A percentile compares a stretch with the other conserved stretches of the same genome.
phyloP scores from a whole-genome alignment of 2,888 invertebrate species.

The Aethes cnicana region DNA sequence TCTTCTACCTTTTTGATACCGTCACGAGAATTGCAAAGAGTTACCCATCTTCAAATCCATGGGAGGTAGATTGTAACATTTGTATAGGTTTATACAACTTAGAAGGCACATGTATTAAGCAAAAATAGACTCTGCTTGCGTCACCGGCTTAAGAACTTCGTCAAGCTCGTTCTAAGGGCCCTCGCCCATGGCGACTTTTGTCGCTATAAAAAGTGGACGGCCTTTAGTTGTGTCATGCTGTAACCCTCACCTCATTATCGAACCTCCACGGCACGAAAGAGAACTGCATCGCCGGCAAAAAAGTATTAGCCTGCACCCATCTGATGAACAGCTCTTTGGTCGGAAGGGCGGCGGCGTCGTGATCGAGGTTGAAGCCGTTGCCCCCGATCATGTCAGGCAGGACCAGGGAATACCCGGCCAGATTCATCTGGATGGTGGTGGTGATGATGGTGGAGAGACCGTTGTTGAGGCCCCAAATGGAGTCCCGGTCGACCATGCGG shows the following conservation, averaged over 20 bases:
- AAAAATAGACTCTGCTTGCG: too few species aligned
- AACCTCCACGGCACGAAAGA: constrained; percentile 91
- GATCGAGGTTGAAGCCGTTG: constrained; percentile 80
- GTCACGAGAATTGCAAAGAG: too few species aligned
- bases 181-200: too few species aligned
- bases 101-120: too few species aligned
- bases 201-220: too few species aligned
- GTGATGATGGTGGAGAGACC: constrained; percentile 89
- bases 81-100: too few species aligned
- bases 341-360: constrained; percentile 71
- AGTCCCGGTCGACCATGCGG: constrained; percentile 90
- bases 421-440: constrained; percentile 84
- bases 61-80: too few species aligned
- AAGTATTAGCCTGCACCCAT: constrained; percentile 89
- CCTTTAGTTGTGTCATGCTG: too few species aligned
- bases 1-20: too few species aligned
- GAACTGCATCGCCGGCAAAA: constrained; percentile 90
- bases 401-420: constrained; percentile 87
- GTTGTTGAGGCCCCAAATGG: constrained; percentile 86
- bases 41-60: too few species aligned
- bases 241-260: constrained; percentile 73
- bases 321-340: constrained; percentile 86
- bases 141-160: too few species aligned
- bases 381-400: constrained; percentile 92
- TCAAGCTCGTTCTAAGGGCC: too few species aligned